These are phyloP conservation scores for Baccha elongata DNA, from an alignment of 2,888 invertebrate species.

Conservation along the genomic window DNA sequence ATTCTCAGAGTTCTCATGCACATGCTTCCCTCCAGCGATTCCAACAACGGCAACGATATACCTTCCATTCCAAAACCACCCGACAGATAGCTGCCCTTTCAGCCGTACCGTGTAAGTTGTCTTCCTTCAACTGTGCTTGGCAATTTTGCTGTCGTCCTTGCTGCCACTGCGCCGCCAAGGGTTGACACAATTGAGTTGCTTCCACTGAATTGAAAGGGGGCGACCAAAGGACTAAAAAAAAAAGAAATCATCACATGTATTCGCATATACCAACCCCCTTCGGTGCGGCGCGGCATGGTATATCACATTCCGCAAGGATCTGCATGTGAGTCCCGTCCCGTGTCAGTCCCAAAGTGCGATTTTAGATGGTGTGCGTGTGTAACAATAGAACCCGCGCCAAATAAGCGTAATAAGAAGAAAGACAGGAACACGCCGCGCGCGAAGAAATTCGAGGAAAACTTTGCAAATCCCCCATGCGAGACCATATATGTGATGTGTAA, in stretches of 20 bases:
- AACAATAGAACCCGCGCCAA: slow-evolving; percentile 75
- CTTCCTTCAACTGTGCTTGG: slow-evolving; percentile 24
- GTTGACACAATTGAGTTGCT: slow-evolving; percentile 71
- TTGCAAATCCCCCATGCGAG: slow-evolving; percentile 65
- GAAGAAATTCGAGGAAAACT: slow-evolving; percentile 70
- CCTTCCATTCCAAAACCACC: slow-evolving; percentile 15
- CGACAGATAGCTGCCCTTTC: slow-evolving; percentile 60
- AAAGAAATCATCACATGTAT: slow-evolving; percentile 49
- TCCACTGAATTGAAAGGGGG: slow-evolving; percentile 64
- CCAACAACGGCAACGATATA: neutral
- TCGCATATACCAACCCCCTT: slow-evolving; percentile 35
- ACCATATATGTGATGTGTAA: slow-evolving; percentile 69
- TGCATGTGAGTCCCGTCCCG: slow-evolving; percentile 53
- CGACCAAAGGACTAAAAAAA: slow-evolving; percentile 50
- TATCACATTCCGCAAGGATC: slow-evolving; percentile 69
- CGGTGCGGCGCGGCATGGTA: slow-evolving; percentile 28
- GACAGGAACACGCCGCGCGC: slow-evolving; percentile 75
- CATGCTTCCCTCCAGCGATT: slow-evolving; percentile 69
- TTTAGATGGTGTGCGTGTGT: slow-evolving; percentile 47
- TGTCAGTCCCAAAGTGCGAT: slow-evolving; percentile 34
- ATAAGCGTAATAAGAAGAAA: slow-evolving; percentile 79
- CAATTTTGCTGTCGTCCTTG: slow-evolving; percentile 27
- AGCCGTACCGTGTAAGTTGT: slow-evolving; percentile 18
- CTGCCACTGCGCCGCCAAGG: slow-evolving; percentile 51
- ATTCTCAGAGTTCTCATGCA: slow-evolving; percentile 54